Base-by-base conservation (phyloP, 1,140 invertebrate genomes). In the Pectinophora gossypiella region DNA sequence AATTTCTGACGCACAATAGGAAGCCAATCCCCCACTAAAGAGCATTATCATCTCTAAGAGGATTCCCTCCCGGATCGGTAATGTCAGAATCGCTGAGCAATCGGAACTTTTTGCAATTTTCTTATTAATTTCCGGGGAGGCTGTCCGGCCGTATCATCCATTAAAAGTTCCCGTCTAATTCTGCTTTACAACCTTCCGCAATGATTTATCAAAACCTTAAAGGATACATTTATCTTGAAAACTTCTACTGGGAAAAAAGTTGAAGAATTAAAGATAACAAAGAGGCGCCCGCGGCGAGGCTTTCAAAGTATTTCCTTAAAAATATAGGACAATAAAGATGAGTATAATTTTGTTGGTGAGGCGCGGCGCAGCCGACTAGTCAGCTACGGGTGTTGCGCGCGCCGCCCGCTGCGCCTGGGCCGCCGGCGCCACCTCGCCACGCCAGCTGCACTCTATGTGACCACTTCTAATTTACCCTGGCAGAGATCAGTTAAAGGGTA, bases 201-300 rank as follows among this genome's bases (percentile, higher is more conserved):
- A 23, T 45, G 52, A 63, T 67, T 67, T 67, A 63, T 67, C 64
- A 67, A 66, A 66, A 57, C 53, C 54, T 55, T 57, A 61, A 63
- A 59, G 48, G 56, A 59, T 68, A 59, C 57, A 40, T 64, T 68
- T 68, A 61, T 67, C 60, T 55, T 42, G 19, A 56, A 59, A 60
- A 63, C 52, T 60, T 51, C 12, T 35, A 42, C 32, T 36, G 16
- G 57, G 7, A 44, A 47, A 59, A 45, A 58, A 59, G 54, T 54
- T 54, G 47, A 64, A 61, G 54, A 58, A 61, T 56, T 48, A 58
- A 53, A 63, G 57, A 63, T 58, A 58, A 53, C 50, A 53, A 58
- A 48, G 46, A 18, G 27, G 50, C 18, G 42, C 19, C 5, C 18
- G 1, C 19, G 19, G 42, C 42, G 18, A 21, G 18, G 36, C 36